Evolutionary conservation across 2,888 invertebrate genomes (phyloP).

Genomic region (Blastobasis adustella): DNA sequence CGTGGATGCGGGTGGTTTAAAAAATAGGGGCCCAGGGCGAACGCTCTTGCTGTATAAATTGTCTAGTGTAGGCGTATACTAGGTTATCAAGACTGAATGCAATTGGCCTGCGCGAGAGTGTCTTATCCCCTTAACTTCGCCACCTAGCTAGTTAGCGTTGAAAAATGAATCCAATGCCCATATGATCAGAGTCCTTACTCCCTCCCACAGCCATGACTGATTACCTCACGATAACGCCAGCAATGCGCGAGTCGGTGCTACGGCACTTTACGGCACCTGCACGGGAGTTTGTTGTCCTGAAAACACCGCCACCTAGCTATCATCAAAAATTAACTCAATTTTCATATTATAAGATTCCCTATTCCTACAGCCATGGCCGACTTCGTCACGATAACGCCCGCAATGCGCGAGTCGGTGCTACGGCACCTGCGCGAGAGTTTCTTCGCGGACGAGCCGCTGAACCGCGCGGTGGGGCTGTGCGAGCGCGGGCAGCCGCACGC

Average conservation of each 20-base stretch:
- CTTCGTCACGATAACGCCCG: constrained; percentile 47
- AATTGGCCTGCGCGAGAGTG: too few species aligned
- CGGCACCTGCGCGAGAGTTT: constrained; percentile 82
- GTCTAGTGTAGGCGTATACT: too few species aligned
- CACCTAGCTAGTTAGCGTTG: too few species aligned
- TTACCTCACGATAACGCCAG: neutral
- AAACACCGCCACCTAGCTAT: neutral
- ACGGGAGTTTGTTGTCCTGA: neutral
- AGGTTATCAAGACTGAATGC: too few species aligned
- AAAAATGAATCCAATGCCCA: too few species aligned
- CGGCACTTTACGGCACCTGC: neutral
- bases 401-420: constrained; percentile 76
- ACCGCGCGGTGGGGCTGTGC: constrained; percentile 84
- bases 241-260: neutral
- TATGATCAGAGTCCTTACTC: neutral
- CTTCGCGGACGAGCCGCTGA: constrained; percentile 90
- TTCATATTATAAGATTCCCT: too few species aligned
- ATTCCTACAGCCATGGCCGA: constrained; percentile 31
- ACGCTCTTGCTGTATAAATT: too few species aligned
- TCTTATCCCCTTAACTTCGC: too few species aligned
- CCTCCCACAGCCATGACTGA: neutral
- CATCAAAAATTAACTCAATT: neutral
- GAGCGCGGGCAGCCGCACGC: constrained; percentile 80
- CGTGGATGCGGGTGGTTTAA: too few species aligned
- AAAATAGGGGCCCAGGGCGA: too few species aligned